Conservation (phyloP, 2,888 invertebrate species). For the Beris morrisii region DNA sequence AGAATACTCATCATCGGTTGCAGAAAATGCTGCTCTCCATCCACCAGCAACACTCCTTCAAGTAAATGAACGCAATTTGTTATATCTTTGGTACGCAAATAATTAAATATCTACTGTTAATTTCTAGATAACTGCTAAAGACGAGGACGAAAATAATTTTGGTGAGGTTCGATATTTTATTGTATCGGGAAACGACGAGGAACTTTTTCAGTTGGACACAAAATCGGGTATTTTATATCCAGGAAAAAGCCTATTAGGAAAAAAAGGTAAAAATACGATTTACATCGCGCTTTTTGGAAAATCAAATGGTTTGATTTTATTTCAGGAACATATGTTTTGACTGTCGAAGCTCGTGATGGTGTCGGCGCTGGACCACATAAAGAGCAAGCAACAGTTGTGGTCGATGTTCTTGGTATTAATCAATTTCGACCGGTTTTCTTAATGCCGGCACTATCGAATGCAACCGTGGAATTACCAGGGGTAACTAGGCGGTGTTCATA, state of each 20-base stretch:
- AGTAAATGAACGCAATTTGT: constrained; percentile 31
- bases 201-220: constrained; percentile 72
- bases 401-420: constrained; percentile 78
- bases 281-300: constrained; percentile 43
- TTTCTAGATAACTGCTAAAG: constrained; percentile 69
- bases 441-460: constrained; percentile 72
- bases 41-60: constrained; percentile 83
- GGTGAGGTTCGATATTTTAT: constrained; percentile 78
- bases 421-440: constrained; percentile 80
- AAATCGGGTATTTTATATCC: constrained; percentile 82
- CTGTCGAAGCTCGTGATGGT: constrained; percentile 77
- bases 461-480: constrained; percentile 81
- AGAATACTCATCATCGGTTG: constrained; percentile 76
- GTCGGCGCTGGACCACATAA: constrained; percentile 67
- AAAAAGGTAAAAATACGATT: constrained; percentile 49
- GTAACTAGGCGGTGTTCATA: constrained; percentile 55
- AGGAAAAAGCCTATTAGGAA: constrained; percentile 68
- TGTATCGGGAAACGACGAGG: constrained; percentile 67
- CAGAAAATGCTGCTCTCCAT: constrained; percentile 78
- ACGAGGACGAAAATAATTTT: constrained; percentile 77
- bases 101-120: background rate
- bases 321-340: constrained; percentile 60
- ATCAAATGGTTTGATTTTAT: constrained; percentile 5
- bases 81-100: background rate
- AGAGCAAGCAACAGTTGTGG: constrained; percentile 72